Evolutionary conservation across 2,888 invertebrate species (phyloP), one percentile per base, ranked within the genome.

Genomic region (Phymatocera aterrima): DNA sequence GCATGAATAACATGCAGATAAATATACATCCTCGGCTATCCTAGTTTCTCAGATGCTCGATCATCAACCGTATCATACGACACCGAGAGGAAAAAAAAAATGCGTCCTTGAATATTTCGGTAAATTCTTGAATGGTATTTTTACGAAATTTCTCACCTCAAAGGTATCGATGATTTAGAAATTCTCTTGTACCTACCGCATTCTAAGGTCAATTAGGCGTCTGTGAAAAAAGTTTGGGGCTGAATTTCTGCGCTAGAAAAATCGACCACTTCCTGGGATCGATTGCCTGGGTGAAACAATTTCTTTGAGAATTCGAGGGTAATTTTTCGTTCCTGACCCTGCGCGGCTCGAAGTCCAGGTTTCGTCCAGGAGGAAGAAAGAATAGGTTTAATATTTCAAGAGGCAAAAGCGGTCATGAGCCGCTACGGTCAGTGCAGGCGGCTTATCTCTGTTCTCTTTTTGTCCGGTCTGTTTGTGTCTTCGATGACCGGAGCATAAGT

Each of bases 391-490:
- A 72, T 72, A 72, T 72, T 72, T 72, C 72, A 72, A 72, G 51
- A 64, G 21, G 72, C 2, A 15, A 34, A 12, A 34, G 21, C 31
- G 51, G 43, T 46, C 18, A 18, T 21, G 46, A 31, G 12, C 64
- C 51, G 48, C 31, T 72, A 72, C 18, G 72, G 72, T 48, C 72
- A 72, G 72, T 72, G 72, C 72, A 28, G 72, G 57, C 57, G 40
- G 75, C 75, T 75, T 75, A 75, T 75, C 75, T 75, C 72, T 48
- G 40, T 46, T 68, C 68, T 54, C 75, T 60, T 57, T 75, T 75
- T 75, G 75, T 75, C 60, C 75, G 75, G 75, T 75, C 75, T 60
- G 75, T 60, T 75, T 75, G 60, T 57, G 75, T 75, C 75, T 54
- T 40, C 75, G 57, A 75, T 75, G 75, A 75, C 57, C 57, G 43